Evolutionary conservation across 1,140 invertebrate genomes (phyloP), one percentile per base, ranked within the genome.

Genomic region (Cheumatopsyche charites): DNA sequence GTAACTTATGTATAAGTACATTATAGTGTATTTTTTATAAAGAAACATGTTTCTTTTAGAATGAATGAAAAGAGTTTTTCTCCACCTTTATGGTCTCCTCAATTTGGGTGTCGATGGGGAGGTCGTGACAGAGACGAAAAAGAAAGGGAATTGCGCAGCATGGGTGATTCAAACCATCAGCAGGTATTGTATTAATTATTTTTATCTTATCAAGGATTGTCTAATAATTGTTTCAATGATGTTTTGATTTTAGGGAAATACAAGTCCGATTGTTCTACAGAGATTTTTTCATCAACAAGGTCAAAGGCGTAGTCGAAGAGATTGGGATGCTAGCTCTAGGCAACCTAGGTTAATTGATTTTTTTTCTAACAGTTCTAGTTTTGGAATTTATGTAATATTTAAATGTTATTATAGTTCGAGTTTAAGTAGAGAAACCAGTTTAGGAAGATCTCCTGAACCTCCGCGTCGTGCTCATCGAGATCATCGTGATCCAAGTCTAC

Each of bases 211-310:
- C n/a, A n/a, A n/a, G n/a, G n/a, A n/a, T n/a, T n/a, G n/a, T n/a
- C n/a, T n/a, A n/a, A n/a, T n/a, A n/a, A n/a, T n/a, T 26, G 26
- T 62, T 11, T n/a, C n/a, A n/a, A n/a, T n/a, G n/a, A n/a, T n/a
- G n/a, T n/a, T 77, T n/a, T 77, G 83, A 81, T 82, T 82, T 76
- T 82, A 82, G 43, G 87, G 86, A 21, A 88, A 87, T 78, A 88
- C 87, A n/a, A 88, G 87, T 80, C 88, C 88, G 6, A 86, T 88
- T 78, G 85, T 88, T 13, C 79, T 88, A 63, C 88, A 89, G 77
- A 79, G 87, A 77, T 88, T 88, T 78, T 86, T 87, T 77, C 87
- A 89, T 78, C 88, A 89, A 76, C 88, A 86, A 74, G 86, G 87
- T 67, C 87, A 88, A 78, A 80, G 86, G 72, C 81, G 82, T 62